phyloP scores from a whole-genome alignment of 2,113 vertebrate species.

The Polypterus senegalus region DNA sequence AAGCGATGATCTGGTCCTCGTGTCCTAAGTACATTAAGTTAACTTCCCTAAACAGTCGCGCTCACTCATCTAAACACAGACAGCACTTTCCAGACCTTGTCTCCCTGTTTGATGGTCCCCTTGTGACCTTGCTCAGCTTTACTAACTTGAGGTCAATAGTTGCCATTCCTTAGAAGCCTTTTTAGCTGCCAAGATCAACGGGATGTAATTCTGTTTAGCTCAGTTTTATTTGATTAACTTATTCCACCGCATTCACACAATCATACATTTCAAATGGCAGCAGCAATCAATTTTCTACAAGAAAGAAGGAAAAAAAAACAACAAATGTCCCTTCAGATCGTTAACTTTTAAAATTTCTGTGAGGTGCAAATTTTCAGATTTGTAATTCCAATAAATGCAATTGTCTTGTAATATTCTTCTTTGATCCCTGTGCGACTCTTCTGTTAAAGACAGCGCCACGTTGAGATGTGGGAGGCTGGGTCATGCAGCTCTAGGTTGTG shows the following conservation, averaged over 20 bases:
- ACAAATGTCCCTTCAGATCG: background rate
- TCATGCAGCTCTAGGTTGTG: no score
- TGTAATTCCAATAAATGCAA: background rate
- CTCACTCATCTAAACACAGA: no score
- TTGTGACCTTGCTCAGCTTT: background rate
- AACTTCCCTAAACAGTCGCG: no score
- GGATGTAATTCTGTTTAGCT: background rate
- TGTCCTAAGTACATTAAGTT: no score
- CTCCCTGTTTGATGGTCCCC: background rate
- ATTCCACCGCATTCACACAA: background rate
- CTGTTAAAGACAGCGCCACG: no score
- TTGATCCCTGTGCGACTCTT: no score
- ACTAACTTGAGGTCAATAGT: background rate
- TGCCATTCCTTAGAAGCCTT: background rate
- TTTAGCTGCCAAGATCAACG: background rate
- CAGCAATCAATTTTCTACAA: background rate
- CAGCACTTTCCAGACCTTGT: no score
- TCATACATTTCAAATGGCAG: background rate
- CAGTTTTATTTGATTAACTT: background rate
- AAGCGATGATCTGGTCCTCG: no score
- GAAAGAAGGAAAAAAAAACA: background rate
- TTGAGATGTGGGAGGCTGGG: no score
- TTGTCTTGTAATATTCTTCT: no score
- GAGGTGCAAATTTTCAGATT: background rate
- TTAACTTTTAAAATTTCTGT: background rate